Base-by-base conservation (phyloP, 1,140 invertebrate genomes). In the Archivesica marissinica region DNA sequence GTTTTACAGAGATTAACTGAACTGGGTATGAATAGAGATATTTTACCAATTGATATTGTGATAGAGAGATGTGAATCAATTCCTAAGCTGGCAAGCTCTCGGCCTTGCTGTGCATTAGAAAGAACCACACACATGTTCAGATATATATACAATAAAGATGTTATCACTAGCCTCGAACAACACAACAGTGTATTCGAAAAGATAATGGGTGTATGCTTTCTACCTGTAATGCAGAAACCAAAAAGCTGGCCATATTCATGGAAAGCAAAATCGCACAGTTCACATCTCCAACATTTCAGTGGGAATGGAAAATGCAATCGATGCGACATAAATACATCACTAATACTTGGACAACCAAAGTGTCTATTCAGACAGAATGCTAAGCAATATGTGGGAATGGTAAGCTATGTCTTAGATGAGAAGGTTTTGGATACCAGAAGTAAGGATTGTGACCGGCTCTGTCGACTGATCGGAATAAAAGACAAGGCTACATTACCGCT, bases 11-110 rank as follows among this genome's bases (percentile, higher is more conserved):
- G 20, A 25, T 50, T 89, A 20, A 15, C 20, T 17, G 4, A 66
- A 0, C 72, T 88, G 11, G 87, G 87, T 3, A 89, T 89, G 88
- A 64, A 64, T 38, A 81, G 13, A 41, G 75, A 88, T 54, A 61
- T 44, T 23, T 33, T 89, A 39, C 41, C 61, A 15, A 61, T 38
- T 38, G 35, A 87, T n/a, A 41, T 79, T 35, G 25, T 89, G 30
- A 25, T 83, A 47, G 75, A 88, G 25, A 82, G 89, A 66, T 79
- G 81, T 47, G 59, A 74, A 56, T 80, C 66, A 25, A 72, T 87
- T 25, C 15, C 28, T 38, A 41, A 35, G 23, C 25, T 83, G 64
- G 56, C 44, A 28, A 17, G 35, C 35, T 75, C 41, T 33, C 54
- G 81, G 28, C 1, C 17, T 15, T 25, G 39, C 0, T 52, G 84